Evolutionary conservation across 1,140 invertebrate genomes (phyloP).

Genomic region (Agrilus planipennis): DNA sequence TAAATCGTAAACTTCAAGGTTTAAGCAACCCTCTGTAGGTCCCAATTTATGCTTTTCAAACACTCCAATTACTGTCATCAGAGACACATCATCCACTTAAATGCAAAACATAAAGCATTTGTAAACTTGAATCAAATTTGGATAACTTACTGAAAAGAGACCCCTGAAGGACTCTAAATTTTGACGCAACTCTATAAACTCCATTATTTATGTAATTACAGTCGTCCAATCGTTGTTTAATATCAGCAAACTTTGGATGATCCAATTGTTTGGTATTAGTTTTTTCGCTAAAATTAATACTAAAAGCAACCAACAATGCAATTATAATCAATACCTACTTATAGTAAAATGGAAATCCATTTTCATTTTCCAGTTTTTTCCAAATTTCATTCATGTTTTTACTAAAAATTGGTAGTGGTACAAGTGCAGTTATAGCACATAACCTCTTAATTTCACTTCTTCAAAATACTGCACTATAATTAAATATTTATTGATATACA

Average conservation of each 20-base stretch:
- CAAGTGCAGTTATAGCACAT: too few species aligned
- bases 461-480: too few species aligned
- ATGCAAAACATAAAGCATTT: conserved; percentile 17
- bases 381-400: too few species aligned
- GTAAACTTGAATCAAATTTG: conserved; percentile 6
- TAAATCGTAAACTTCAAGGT: conserved; percentile 44
- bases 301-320: conserved; percentile 2
- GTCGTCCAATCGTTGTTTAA: conserved; percentile 43
- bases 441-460: too few species aligned
- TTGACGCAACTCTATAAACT: conserved; percentile 71
- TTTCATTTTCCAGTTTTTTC: conserved; percentile 40
- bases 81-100: conserved; percentile 47
- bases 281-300: conserved; percentile 31
- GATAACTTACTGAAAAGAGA: conserved; percentile 43
- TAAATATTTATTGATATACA: too few species aligned
- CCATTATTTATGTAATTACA: conserved; percentile 68
- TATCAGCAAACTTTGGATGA: conserved; percentile 40
- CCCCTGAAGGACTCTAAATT: conserved; percentile 60
- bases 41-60: conserved; percentile 50
- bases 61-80: conserved; percentile 39
- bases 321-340: conserved; percentile 33
- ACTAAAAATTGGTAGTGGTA: too few species aligned
- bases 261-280: conserved; percentile 39
- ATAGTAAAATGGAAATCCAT: conserved; percentile 43
- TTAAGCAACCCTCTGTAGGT: conserved; percentile 43